Evolutionary conservation across 2,797 vertebrate genomes (phyloP), one percentile per base, ranked within the genome.

Genomic region (Stomatorhinus walkeri): DNA sequence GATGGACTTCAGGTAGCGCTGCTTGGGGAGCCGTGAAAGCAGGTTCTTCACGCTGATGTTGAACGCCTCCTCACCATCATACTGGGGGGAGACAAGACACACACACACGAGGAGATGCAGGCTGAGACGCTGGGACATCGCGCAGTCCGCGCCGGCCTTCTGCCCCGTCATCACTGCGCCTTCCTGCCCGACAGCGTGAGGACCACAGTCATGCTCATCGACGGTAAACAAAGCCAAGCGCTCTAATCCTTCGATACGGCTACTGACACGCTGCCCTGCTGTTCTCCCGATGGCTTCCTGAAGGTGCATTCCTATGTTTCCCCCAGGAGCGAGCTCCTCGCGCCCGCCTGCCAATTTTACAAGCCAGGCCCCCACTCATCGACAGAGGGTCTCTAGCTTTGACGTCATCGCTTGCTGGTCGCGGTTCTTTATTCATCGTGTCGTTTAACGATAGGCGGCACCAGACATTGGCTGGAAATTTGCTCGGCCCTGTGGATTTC

Each of bases 1-100:
- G 92, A 99, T 96, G 89, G 95, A 94, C 92, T 99, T 97, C 87
- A 99, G 94, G 93, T 99, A 99, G 89, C 97, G 96, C 91, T 99
- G 98, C 94, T 98, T 99, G 12, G 98, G 97, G 84, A 97, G 95
- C 48, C 94, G 96, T 36, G 96, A 97, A 91, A 99, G 92, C 91
- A 99, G 93, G 61, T 97, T 96, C 94, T 98, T 98, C 92, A 98
- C 97, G 28, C 97, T 97, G 92, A 94, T 92, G 94, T 98, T 96
- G 92, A 98, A 99, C 90, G 96, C 94, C 91, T 97, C 97, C 49
- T 97, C 97, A 28, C 93, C 94, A 7, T 98, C 97, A 92, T 97
- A 97, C 98, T 99, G 92, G 24, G 9, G 1, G 43, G n/a, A 84
- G n/a, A 84, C n/a, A 84, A 8, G 28, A 51, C 9, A 84, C 4